Percentiles rank a stretch among this genome's conserved stretches.
These are phyloP conservation scores for Altica lythri DNA, from an alignment of 2,888 invertebrate species.

Conservation along the genomic window DNA sequence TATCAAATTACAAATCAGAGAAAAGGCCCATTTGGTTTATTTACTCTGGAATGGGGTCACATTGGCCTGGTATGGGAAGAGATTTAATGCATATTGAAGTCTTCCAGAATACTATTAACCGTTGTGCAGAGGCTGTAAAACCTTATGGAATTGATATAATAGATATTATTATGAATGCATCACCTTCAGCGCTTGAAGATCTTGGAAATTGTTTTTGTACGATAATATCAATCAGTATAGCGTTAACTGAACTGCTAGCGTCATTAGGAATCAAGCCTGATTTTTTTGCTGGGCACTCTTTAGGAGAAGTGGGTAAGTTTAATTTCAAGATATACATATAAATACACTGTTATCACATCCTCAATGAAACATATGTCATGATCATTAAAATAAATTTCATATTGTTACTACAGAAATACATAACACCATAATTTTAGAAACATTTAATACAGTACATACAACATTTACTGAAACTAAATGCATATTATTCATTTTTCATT, in stretches of 20 bases:
- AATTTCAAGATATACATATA: too few species aligned
- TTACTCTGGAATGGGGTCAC: conserved; percentile 71
- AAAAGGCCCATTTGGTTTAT: conserved; percentile 65
- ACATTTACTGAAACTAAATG: too few species aligned
- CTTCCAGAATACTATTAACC: conserved; percentile 63
- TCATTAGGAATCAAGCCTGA: conserved; percentile 77
- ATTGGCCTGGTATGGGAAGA: conserved; percentile 68
- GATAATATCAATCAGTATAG: conserved; percentile 68
- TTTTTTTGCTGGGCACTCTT: conserved; percentile 92
- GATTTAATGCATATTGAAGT: conserved; percentile 63
- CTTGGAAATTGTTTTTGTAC: conserved; percentile 64
- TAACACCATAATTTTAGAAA: too few species aligned
- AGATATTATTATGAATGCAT: conserved; percentile 57
- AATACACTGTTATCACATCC: too few species aligned
- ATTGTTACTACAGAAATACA: too few species aligned
- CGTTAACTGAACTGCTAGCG: conserved; percentile 80
- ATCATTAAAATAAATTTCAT: too few species aligned
- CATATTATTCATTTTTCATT: too few species aligned
- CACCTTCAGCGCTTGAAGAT: conserved; percentile 58
- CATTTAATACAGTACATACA: too few species aligned
- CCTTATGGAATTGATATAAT: conserved; percentile 61
- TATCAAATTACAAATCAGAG: conserved; percentile 11
- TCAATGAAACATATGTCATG: too few species aligned
- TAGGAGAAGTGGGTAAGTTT: conserved; percentile 72
- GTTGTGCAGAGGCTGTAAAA: conserved; percentile 58